Conservation (phyloP, 92 coral and sea anemone species). For the Zoanthus solanderi region DNA sequence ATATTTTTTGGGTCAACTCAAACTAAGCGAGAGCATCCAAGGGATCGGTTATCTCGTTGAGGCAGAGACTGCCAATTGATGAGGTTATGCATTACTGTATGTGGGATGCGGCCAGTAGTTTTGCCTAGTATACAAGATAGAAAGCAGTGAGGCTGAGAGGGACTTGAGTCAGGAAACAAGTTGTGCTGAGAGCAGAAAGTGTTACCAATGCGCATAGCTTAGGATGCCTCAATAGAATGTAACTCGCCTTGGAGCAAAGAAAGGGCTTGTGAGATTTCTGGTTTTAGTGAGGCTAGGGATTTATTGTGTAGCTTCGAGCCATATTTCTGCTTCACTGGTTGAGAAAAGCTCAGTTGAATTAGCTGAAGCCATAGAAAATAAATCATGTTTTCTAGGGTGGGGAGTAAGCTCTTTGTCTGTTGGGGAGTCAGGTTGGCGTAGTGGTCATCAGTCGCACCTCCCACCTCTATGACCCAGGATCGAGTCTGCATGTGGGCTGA, state of each 20-base stretch:
- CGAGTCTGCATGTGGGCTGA: too few relatives aligned
- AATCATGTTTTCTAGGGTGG: background rate
- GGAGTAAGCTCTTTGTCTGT: background rate
- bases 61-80: slow-evolving; percentile 39
- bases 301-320: background rate
- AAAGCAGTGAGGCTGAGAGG: background rate
- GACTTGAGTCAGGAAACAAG: background rate
- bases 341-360: background rate
- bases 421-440: background rate
- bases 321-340: background rate
- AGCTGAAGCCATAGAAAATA: background rate
- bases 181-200: slow-evolving; percentile 8
- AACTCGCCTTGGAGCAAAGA: slow-evolving; percentile 37
- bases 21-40: slow-evolving; percentile 27
- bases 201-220: slow-evolving; percentile 50
- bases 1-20: background rate
- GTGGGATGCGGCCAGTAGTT: slow-evolving; percentile 50
- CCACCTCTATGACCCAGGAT: too few relatives aligned
- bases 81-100: slow-evolving; percentile 16
- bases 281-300: background rate
- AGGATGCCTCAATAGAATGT: slow-evolving; percentile 14
- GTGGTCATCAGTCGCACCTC: too few relatives aligned
- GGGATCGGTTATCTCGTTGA: slow-evolving; percentile 4
- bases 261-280: background rate
- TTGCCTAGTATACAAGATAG: slow-evolving; percentile 57